Evolutionary conservation across 1,140 invertebrate species (phyloP), one percentile per base, ranked within the genome.

Genomic region (Brachionus manjavacas): DNA sequence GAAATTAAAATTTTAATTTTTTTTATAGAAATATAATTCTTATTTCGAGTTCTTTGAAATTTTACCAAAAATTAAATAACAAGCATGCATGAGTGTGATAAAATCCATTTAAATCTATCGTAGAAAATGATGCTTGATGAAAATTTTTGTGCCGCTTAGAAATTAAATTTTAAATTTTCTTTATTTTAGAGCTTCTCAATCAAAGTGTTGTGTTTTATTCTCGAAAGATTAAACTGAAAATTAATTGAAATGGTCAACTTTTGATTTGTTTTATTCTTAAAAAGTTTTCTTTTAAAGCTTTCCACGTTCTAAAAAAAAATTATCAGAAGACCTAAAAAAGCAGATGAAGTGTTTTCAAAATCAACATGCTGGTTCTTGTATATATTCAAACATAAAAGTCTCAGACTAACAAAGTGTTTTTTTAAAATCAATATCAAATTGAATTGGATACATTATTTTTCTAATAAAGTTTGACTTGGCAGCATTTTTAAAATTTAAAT

Each of bases 191-290:
- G 52, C 52, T 60, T 60, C 52, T 60, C 52, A 11, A 20, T 60
- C 52, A 60, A 23, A 20, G 16, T 60, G 52, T 60, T 60, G 52
- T 60, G n/a, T 60, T 60, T 60, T 60, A 20, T 60, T 60, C 52
- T 60, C 52, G 52, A 60, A 20, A 60, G 52, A 60, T 60, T 60
- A 60, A 60, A 60, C 52, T 20, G 9, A 60, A 60, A 60, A 23
- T 60, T 60, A 60, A 60, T 60, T 60, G 52, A 60, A 60, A 60
- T 60, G 52, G 52, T 60, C 52, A 60, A 60, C 52, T 60, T 60
- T 60, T 60, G n/a, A 60, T 60, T 60, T 60, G 52, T 60, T 60
- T 60, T 60, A 60, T 60, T 60, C 52, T 60, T 60, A 23, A 60
- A 20, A 60, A 60, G n/a, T 60, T 60, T 23, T 46, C 31, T 60